These are phyloP conservation scores for Sigmodon hispidus DNA, from an alignment of 2,113 vertebrate genomes.

Conservation along the genomic window DNA sequence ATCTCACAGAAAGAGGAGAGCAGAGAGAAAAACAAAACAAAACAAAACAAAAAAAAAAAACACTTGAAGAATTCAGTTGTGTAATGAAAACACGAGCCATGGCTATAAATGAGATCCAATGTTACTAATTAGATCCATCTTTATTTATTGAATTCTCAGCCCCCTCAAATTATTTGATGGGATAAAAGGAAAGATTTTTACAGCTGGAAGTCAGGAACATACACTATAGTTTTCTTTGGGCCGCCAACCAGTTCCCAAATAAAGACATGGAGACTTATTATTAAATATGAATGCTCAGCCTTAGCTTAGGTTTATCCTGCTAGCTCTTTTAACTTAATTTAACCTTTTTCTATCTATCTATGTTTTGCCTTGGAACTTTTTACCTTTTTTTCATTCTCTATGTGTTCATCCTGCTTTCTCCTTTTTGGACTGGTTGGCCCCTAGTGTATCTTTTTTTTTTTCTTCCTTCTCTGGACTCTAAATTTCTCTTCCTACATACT, in stretches of 20 bases:
- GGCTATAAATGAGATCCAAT: slow-evolving; percentile 41
- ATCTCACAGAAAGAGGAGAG: neutral
- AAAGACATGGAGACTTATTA: neutral
- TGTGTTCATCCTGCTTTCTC: neutral
- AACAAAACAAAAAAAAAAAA: too few species aligned
- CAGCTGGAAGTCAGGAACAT: neutral
- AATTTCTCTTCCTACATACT: neutral
- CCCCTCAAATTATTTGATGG: slow-evolving; percentile 49
- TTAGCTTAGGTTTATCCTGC: neutral
- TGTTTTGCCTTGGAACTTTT: neutral
- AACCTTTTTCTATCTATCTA: neutral
- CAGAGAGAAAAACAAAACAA: neutral
- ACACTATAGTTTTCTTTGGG: neutral
- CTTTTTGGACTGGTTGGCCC: too few species aligned
- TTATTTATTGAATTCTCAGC: slow-evolving; percentile 37
- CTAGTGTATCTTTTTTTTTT: neutral
- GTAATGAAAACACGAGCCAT: slow-evolving; percentile 37
- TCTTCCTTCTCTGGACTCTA: neutral
- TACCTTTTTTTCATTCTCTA: neutral
- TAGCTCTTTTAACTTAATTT: neutral
- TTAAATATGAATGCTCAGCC: neutral
- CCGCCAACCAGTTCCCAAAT: neutral
- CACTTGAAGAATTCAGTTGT: neutral
- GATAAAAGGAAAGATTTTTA: slow-evolving; percentile 57
- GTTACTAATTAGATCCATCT: slow-evolving; percentile 55